Evolutionary conservation across 2,888 invertebrate species (phyloP).

Genomic region (Melieria crassipennis): DNA sequence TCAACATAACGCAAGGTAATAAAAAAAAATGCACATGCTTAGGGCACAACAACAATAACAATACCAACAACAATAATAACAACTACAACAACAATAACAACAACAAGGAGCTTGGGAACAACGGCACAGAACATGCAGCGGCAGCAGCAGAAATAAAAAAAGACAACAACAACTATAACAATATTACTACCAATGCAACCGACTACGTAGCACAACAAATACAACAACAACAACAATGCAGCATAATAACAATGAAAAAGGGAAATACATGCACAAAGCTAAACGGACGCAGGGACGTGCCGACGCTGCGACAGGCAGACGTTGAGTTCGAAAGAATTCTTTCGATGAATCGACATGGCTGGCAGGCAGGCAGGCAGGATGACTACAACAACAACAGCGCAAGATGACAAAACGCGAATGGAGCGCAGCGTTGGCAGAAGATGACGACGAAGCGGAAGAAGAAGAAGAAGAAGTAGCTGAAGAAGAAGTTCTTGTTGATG

Average conservation of each 20-base stretch:
- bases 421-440: neutral
- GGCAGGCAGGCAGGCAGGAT: neutral
- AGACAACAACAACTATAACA: too few relatives aligned
- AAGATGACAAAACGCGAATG: neutral
- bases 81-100: neutral
- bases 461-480: neutral
- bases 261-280: slow-evolving; percentile 11
- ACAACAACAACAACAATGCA: neutral
- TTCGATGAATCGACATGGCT: neutral
- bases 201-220: neutral
- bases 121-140: too few relatives aligned
- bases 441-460: neutral
- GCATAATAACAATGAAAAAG: neutral
- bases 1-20: neutral
- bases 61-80: neutral
- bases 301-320: neutral
- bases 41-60: neutral
- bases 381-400: neutral
- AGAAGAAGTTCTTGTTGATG: neutral
- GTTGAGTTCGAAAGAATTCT: neutral
- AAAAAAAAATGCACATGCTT: neutral
- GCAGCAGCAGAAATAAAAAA: too few relatives aligned
- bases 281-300: neutral
- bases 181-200: neutral
- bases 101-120: too few relatives aligned